Evolutionary conservation across 2,888 invertebrate genomes (phyloP), one percentile per base, ranked within the genome.

Genomic region (Rhabditoides inermis): DNA sequence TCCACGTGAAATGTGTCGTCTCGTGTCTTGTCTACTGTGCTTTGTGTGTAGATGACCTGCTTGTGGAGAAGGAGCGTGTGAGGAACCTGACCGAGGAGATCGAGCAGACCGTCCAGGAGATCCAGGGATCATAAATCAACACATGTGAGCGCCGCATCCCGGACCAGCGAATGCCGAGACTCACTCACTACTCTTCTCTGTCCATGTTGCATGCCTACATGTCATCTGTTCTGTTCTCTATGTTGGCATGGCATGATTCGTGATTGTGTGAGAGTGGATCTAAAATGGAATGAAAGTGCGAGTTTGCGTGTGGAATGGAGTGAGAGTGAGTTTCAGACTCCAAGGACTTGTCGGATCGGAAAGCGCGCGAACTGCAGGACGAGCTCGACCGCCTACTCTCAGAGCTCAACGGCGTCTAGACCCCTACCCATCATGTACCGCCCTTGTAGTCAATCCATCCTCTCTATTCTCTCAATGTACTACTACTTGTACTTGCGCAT

Each of bases 311-410:
- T 18, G n/a, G 10, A 39, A n/a, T 20, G 10, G 15, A n/a, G 40
- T 39, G 7, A 20, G 15, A 39, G 7, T 12, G 7, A 12, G 10
- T 2, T 70, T 53, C 86, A 94, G 94, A 92, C 84, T 90, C 90
- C 82, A 86, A 92, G 81, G 84, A 89, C 81, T 84, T 85, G 80
- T 89, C 90, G 83, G 88, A 88, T 82, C 88, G 87, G 83, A 89
- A 90, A 85, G 90, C 88, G 84, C 90, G 88, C 84, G 83, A 88
- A 81, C 86, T 94, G 81, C 88, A 90, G 82, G 89, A 90, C 81
- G 95, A 95, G 82, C 90, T 95, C 88, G 94, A 95, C 83, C 86
- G 89, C 79, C 90, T 92, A 79, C 86, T 94, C 84, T 89, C 90
- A 85, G 94, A 94, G 84, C 89, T 94, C 83, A 91, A 92, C 84